Conservation (phyloP, 2,888 invertebrate genomes). For the Druceiella hillmani region DNA sequence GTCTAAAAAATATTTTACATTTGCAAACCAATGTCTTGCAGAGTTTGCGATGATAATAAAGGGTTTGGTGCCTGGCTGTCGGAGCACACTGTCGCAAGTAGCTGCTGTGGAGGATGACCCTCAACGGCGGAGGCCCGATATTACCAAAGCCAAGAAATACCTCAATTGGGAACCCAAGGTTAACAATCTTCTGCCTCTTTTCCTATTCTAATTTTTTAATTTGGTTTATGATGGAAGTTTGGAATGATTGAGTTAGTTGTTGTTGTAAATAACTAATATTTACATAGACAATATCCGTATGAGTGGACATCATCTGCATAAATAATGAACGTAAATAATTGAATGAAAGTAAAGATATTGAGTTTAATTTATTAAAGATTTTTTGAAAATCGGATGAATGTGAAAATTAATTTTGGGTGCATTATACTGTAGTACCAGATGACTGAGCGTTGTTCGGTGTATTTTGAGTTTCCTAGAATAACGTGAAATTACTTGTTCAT, state of each 20-base stretch:
- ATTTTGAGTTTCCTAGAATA: too few species aligned
- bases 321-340: too few species aligned
- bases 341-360: too few species aligned
- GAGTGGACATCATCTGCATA: conserved; percentile 1
- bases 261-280: background rate
- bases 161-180: conserved; percentile 93
- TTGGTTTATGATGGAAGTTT: background rate
- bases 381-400: too few species aligned
- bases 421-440: too few species aligned
- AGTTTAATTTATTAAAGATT: too few species aligned
- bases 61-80: conserved; percentile 73
- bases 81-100: conserved; percentile 75
- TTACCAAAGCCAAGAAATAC: conserved; percentile 76
- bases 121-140: conserved; percentile 89
- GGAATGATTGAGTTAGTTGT: background rate
- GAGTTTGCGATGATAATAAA: conserved; percentile 86
- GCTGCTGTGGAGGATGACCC: conserved; percentile 96
- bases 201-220: background rate
- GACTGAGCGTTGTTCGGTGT: too few species aligned
- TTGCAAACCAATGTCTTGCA: too few species aligned
- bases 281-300: background rate
- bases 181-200: conserved; percentile 12
- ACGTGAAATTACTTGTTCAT: too few species aligned
- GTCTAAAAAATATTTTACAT: too few species aligned
- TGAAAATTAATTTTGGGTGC: too few species aligned